phyloP scores from a whole-genome alignment of 2,888 invertebrate genomes.

The Bimastos eiseni region DNA sequence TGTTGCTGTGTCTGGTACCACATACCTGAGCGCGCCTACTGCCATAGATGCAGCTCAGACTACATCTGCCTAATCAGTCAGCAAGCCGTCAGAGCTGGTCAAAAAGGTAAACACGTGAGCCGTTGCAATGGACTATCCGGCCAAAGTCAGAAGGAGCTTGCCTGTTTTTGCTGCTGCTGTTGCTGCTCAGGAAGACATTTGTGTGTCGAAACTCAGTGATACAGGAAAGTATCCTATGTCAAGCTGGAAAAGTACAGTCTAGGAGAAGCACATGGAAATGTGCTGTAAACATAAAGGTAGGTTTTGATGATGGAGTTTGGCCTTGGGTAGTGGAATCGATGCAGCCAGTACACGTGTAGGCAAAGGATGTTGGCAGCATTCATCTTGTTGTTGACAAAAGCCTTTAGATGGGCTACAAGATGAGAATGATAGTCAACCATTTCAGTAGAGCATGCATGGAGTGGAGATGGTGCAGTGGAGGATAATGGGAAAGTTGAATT shows the following conservation, averaged over 20 bases:
- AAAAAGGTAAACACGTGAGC: conserved; percentile 6
- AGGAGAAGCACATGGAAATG: neutral
- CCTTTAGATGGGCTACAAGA: neutral
- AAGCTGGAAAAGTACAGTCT: neutral
- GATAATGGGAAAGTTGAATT: neutral
- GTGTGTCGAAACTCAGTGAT: neutral
- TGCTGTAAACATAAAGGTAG: conserved; percentile 1
- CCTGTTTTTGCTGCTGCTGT: neutral
- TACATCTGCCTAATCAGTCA: conserved; percentile 7
- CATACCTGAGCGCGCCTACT: neutral
- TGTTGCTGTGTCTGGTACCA: neutral
- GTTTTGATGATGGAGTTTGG: neutral
- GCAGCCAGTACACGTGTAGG: neutral
- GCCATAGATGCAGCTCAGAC: neutral
- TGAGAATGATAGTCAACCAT: neutral
- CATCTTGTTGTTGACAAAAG: neutral
- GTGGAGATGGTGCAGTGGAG: neutral
- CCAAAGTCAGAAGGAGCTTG: neutral
- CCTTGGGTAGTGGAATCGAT: neutral
- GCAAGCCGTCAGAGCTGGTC: neutral
- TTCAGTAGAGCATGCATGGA: neutral
- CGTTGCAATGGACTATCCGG: neutral
- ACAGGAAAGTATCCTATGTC: neutral
- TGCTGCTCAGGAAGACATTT: neutral
- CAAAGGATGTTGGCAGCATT: conserved; percentile 13